phyloP scores from a whole-genome alignment of 2,113 vertebrate species.

The Polypterus bichir region DNA sequence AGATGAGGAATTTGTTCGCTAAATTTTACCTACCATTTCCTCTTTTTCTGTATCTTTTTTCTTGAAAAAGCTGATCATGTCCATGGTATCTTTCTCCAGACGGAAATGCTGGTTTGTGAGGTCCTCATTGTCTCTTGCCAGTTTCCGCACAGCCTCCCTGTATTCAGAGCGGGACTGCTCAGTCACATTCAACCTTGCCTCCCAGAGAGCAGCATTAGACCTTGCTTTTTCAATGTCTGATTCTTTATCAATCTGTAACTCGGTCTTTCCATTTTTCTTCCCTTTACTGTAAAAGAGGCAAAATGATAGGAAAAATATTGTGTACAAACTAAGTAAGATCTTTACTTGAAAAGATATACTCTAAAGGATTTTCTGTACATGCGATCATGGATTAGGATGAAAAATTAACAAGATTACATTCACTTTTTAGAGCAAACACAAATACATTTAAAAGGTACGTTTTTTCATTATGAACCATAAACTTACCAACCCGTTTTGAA shows the following conservation, averaged over 20 bases:
- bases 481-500: too few relatives aligned
- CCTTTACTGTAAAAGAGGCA: constrained; percentile 30
- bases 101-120: constrained; percentile 49
- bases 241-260: constrained; percentile 36
- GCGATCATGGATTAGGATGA: too few relatives aligned
- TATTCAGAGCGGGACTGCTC: constrained; percentile 50
- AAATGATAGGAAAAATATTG: too few relatives aligned
- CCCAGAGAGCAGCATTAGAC: constrained; percentile 56
- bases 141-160: constrained; percentile 36
- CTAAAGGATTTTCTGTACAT: too few relatives aligned
- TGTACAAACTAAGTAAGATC: too few relatives aligned
- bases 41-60: constrained; percentile 49
- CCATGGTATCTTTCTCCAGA: constrained; percentile 49
- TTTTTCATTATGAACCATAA: too few relatives aligned
- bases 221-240: constrained; percentile 50
- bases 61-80: constrained; percentile 41
- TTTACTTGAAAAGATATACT: too few relatives aligned
- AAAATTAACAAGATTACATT: too few relatives aligned
- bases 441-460: too few relatives aligned
- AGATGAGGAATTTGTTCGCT: too few relatives aligned
- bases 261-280: constrained; percentile 40
- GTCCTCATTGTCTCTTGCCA: constrained; percentile 51
- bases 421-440: too few relatives aligned
- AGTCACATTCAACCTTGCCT: constrained; percentile 49
- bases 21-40: constrained; percentile 39